Evolutionary conservation across 2,113 vertebrate species (phyloP), one percentile per base, ranked within the genome.

Genomic region (Poecile atricapillus): DNA sequence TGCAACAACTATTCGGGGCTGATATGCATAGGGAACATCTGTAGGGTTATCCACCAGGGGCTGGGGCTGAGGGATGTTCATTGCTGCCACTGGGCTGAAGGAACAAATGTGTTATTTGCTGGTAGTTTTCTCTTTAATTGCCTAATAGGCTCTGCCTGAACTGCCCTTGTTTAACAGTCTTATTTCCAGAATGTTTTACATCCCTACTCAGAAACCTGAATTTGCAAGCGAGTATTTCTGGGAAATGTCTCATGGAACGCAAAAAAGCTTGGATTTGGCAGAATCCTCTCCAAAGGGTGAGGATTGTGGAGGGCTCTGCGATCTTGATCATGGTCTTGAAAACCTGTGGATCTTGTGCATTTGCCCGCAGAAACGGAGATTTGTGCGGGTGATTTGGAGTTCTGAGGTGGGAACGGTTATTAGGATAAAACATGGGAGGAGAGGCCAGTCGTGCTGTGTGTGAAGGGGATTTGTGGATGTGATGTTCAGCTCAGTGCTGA

Each of bases 321-420:
- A 41, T 60, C 39, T 16, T 3, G 4, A 9, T 65, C 16, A 0
- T 0, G 1, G 19, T 33, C 41, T 59, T 7, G 22, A 12, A 22
- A 35, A 13, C 8, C 39, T 1, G 5, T 2, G 47, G 10, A 4
- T 43, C 39, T 27, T 5, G 10, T 17, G 50, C 1, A 0, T n/a
- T 47, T 6, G 4, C 9, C 35, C 2, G 0, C 0, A 4, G 31
- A 52, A 35, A 8, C 0, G 2, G 13, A 15, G 50, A 23, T 9
- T 6, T 23, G 30, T 10, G 31, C 22, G 31, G 16, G 1, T 8
- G 3, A 7, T 41, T 15, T 7, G 44, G 44, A 37, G 50, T 33
- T 62, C 33, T 3, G 53, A 46, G 74, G n/a, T 35, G 22, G 6
- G 18, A 17, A 4, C 1, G 28, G 44, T 69, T 53, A 16, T 70